phyloP scores from a whole-genome alignment of 1,140 invertebrate genomes.

The Drosophila ficusphila region DNA sequence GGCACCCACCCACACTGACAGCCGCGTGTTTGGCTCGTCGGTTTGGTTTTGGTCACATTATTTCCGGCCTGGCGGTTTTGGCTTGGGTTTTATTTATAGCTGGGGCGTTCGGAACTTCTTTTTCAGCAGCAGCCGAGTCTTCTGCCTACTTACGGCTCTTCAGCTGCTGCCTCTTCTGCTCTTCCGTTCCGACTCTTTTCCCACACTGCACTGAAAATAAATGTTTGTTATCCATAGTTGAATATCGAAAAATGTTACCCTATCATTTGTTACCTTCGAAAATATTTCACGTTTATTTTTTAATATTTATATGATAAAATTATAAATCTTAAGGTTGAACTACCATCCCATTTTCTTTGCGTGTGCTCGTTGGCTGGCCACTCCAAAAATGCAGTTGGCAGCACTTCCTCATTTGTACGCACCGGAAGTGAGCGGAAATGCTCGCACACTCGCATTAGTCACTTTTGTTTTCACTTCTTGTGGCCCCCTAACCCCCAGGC shows the following conservation, averaged over 20 bases:
- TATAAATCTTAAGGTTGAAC: no score
- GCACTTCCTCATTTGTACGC: conserved; percentile 77
- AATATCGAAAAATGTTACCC: no score
- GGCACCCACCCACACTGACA: background rate
- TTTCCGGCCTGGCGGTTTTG: conserved; percentile 65
- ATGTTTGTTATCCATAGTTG: no score
- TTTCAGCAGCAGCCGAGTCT: conserved; percentile 7
- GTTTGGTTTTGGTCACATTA: conserved; percentile 70
- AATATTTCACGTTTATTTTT: no score
- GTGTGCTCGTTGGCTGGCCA: conserved; percentile 25
- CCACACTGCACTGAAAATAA: background rate
- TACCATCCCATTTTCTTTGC: background rate
- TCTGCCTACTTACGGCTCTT: conserved; percentile 6
- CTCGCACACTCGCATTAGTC: conserved; percentile 71
- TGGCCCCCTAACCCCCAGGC: background rate
- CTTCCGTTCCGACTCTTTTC: conserved; percentile 1
- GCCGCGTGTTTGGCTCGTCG: conserved; percentile 21
- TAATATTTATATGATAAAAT: background rate
- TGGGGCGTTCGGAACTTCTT: conserved; percentile 18
- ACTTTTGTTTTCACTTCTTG: conserved; percentile 77
- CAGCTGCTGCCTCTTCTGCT: conserved; percentile 1
- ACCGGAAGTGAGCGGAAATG: conserved; percentile 73
- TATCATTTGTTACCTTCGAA: no score
- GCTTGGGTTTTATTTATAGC: conserved; percentile 66
- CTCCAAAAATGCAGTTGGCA: conserved; percentile 54